Conservation (phyloP, 1,140 invertebrate genomes). For the Zophobas atratus region DNA sequence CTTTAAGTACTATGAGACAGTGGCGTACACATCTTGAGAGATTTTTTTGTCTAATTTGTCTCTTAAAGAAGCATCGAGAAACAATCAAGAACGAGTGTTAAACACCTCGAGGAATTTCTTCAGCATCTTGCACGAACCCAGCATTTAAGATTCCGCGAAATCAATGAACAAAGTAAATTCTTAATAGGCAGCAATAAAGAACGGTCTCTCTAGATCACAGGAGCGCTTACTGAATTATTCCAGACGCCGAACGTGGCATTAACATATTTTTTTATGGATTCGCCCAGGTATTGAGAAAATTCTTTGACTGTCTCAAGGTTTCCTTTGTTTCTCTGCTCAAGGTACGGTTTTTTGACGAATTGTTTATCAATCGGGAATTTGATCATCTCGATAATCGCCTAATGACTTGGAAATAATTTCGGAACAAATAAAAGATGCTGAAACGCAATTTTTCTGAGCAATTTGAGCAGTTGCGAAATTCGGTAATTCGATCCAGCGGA, state of each 20-base stretch:
- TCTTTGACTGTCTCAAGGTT: conserved; percentile 60
- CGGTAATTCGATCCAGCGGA: conserved; percentile 13
- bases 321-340: conserved; percentile 54
- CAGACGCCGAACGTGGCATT: conserved; percentile 55
- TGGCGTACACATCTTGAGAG: neutral
- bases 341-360: conserved; percentile 29
- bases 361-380: conserved; percentile 43
- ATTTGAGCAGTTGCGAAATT: conserved; percentile 23
- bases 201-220: conserved; percentile 27
- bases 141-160: conserved; percentile 24
- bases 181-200: conserved; percentile 35
- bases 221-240: conserved; percentile 59
- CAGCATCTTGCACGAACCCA: neutral
- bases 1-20: neutral
- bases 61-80: neutral
- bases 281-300: conserved; percentile 60
- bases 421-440: conserved; percentile 33
- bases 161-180: conserved; percentile 42
- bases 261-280: conserved; percentile 59
- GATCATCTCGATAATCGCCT: conserved; percentile 38
- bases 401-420: conserved; percentile 43
- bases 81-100: too few species aligned
- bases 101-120: conserved; percentile 2
- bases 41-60: neutral
- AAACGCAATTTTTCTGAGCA: conserved; percentile 43